phyloP scores from a whole-genome alignment of 1,140 invertebrate species.

The Mycetomoellerius zeteki region DNA sequence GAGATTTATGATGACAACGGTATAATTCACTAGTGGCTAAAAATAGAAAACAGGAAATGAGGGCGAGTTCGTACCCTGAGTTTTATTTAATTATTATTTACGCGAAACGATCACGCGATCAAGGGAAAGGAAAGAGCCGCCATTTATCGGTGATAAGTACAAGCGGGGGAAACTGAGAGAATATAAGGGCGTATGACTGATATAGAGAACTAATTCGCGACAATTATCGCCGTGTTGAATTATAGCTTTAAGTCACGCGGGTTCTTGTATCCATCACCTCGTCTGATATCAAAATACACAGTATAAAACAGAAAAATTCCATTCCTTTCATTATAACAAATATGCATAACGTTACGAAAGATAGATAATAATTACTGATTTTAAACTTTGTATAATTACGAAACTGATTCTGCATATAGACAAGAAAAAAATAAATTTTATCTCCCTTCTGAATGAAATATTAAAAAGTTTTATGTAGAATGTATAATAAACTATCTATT shows the following conservation, averaged over 20 bases:
- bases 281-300: background rate
- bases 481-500: background rate
- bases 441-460: background rate
- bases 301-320: background rate
- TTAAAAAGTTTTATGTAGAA: background rate
- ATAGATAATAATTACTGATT: constrained; percentile 11
- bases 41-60: constrained; percentile 53
- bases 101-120: constrained; percentile 81
- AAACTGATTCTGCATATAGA: background rate
- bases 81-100: constrained; percentile 85
- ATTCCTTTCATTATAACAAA: background rate
- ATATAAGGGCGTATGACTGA: constrained; percentile 50
- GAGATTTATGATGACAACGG: constrained; percentile 81
- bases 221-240: constrained; percentile 69
- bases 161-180: background rate
- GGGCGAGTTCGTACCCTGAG: constrained; percentile 66
- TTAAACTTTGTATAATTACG: background rate
- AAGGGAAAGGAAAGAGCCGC: constrained; percentile 2
- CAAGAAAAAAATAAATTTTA: background rate
- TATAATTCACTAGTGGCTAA: constrained; percentile 76
- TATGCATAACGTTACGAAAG: background rate
- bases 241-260: constrained; percentile 60
- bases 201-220: constrained; percentile 75
- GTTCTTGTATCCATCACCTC: constrained; percentile 42
- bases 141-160: background rate